These are phyloP conservation scores for Alectoris magna DNA, from an alignment of 2,797 vertebrate genomes.

Conservation along the genomic window DNA sequence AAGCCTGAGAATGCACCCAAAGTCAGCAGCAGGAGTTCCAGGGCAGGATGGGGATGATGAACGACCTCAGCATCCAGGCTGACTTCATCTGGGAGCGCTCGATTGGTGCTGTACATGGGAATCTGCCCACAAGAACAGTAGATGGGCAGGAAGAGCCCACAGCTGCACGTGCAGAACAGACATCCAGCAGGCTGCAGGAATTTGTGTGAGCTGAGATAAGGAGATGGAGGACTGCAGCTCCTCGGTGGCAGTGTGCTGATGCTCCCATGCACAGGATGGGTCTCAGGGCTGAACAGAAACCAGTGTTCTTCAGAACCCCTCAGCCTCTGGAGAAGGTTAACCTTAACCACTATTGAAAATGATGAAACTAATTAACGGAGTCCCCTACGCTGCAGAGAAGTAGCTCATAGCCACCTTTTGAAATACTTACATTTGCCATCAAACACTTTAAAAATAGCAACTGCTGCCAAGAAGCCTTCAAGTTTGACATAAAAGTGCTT, in stretches of 20 bases:
- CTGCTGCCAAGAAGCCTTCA: slow-evolving; percentile 14
- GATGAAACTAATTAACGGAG: background rate
- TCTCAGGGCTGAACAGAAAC: slow-evolving; percentile 5
- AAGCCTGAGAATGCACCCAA: background rate
- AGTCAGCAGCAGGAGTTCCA: background rate
- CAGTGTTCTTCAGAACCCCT: background rate
- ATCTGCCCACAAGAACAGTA: background rate
- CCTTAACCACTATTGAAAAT: background rate
- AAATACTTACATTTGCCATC: slow-evolving; percentile 10
- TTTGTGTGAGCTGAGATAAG: background rate
- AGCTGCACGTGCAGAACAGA: background rate
- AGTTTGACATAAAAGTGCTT: slow-evolving; percentile 27
- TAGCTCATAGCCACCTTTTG: background rate
- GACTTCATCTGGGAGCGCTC: background rate
- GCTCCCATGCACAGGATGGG: accelerated
- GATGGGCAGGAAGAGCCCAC: background rate
- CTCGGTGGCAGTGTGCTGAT: background rate
- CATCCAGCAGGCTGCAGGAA: background rate
- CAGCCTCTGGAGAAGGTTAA: background rate
- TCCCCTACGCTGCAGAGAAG: background rate
- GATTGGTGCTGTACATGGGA: background rate
- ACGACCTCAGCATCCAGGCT: background rate
- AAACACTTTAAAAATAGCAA: background rate
- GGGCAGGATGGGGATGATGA: background rate
- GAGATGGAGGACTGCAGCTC: background rate